These are phyloP conservation scores for Dissostichus mawsoni DNA, from an alignment of 2,113 vertebrate species.

Conservation along the genomic window DNA sequence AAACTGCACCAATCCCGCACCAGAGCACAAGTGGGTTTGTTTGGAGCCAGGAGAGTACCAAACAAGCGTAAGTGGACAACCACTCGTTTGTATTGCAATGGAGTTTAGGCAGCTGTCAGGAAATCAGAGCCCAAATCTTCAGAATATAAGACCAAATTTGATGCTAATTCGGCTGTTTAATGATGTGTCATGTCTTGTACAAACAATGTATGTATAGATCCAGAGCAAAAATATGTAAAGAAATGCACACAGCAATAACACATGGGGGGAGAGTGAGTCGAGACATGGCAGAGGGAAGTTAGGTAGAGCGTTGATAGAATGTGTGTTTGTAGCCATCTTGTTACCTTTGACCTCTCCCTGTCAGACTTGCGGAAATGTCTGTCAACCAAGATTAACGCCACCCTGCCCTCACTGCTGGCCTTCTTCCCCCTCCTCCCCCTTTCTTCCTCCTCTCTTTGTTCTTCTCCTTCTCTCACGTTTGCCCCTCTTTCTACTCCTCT, in stretches of 20 bases:
- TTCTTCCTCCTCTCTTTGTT: slow-evolving; percentile 29
- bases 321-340: slow-evolving; percentile 50
- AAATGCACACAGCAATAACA: neutral
- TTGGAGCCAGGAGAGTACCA: neutral
- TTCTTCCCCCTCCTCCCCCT: neutral
- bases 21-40: neutral
- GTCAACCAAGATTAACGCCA: slow-evolving; percentile 64
- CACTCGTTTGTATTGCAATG: too few relatives aligned
- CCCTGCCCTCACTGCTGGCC: slow-evolving; percentile 36
- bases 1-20: neutral
- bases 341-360: slow-evolving; percentile 56
- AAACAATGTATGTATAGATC: neutral
- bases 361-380: slow-evolving; percentile 65
- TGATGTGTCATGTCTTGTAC: neutral
- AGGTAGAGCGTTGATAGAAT: slow-evolving; percentile 25
- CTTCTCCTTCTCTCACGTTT: neutral
- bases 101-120: neutral
- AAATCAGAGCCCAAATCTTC: neutral
- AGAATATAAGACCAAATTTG: neutral
- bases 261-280: neutral
- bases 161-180: neutral
- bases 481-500: neutral
- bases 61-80: neutral
- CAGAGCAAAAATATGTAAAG: neutral
- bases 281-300: neutral